Evolutionary conservation across 1,140 invertebrate species (phyloP).

Genomic region (Hylaeus volcanicus): DNA sequence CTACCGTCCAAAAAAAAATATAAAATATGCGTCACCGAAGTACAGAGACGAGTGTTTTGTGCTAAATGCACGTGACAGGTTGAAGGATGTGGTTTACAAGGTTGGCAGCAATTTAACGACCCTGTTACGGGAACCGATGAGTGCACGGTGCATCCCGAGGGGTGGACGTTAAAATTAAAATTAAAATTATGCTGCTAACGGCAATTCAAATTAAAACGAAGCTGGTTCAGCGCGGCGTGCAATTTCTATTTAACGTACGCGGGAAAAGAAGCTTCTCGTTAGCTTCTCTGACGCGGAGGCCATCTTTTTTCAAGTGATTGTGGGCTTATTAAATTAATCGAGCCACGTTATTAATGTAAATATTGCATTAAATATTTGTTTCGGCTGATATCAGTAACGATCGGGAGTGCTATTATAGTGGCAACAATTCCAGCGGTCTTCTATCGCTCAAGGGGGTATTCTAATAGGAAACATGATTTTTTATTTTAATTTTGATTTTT

Average conservation of each 20-base stretch:
- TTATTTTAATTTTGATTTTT: no score
- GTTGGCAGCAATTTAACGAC: slow-evolving; percentile 43
- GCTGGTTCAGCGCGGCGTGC: slow-evolving; percentile 15
- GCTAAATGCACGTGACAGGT: background rate
- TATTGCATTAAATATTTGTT: background rate
- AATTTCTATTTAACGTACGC: slow-evolving; percentile 37
- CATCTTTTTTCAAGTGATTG: background rate
- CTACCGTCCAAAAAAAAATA: background rate
- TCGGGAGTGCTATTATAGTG: no score
- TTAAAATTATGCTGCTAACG: slow-evolving; percentile 46
- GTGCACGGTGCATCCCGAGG: slow-evolving; percentile 23
- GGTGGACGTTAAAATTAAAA: slow-evolving; percentile 46
- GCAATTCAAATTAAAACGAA: slow-evolving; percentile 48
- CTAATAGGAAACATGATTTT: no score
- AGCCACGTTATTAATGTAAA: background rate
- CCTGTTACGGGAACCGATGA: slow-evolving; percentile 49
- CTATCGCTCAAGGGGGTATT: no score
- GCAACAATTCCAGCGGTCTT: no score
- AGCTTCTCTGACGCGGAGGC: background rate
- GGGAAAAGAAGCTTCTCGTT: slow-evolving; percentile 31
- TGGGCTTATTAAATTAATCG: background rate
- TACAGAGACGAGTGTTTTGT: background rate
- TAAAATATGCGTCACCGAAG: background rate
- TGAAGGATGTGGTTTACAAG: slow-evolving; percentile 6
- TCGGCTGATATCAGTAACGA: background rate